Conservation (phyloP, 37 sponge, comb jelly and placozoan genomes). For the Lycopodina hypogea region DNA sequence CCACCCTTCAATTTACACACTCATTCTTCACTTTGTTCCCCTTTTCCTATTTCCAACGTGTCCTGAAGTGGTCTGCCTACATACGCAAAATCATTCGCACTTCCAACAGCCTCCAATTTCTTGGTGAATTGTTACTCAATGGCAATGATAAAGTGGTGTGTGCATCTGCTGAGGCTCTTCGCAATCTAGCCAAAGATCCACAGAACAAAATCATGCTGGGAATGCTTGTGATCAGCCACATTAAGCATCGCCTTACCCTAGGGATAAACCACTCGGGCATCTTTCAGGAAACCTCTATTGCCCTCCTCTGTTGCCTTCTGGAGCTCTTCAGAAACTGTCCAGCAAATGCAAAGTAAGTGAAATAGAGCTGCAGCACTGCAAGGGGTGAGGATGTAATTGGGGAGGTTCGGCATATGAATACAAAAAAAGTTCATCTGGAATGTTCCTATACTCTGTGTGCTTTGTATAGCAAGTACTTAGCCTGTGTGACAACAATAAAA, state of each 20-base stretch:
- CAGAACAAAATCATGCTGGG: conserved; percentile 72
- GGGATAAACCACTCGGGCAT: conserved; percentile 67
- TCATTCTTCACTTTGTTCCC: too few relatives aligned
- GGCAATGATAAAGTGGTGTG: conserved; percentile 81
- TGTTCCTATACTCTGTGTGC: too few relatives aligned
- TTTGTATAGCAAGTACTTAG: too few relatives aligned
- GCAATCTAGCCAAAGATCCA: conserved; percentile 83
- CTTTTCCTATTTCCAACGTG: neutral
- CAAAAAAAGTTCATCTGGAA: neutral
- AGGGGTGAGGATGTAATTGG: neutral
- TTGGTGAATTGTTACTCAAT: conserved; percentile 70
- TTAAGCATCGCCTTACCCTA: conserved; percentile 71
- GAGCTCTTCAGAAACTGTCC: conserved; percentile 63
- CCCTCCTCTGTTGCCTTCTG: conserved; percentile 60
- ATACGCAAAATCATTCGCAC: conserved; percentile 69
- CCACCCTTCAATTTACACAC: too few relatives aligned
- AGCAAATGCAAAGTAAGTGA: conserved; percentile 76
- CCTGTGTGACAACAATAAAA: too few relatives aligned
- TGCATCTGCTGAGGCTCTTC: conserved; percentile 74
- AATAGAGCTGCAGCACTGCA: neutral
- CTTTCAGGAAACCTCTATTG: conserved; percentile 77
- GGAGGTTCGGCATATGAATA: neutral
- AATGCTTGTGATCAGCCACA: conserved; percentile 39
- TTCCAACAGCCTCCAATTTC: conserved; percentile 73
- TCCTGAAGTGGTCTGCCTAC: conserved; percentile 73